A percentile compares a stretch with the other conserved stretches of the same genome.
These are phyloP conservation scores for Oeneis ivallda DNA, from an alignment of 2,888 invertebrate genomes.

Conservation along the genomic window DNA sequence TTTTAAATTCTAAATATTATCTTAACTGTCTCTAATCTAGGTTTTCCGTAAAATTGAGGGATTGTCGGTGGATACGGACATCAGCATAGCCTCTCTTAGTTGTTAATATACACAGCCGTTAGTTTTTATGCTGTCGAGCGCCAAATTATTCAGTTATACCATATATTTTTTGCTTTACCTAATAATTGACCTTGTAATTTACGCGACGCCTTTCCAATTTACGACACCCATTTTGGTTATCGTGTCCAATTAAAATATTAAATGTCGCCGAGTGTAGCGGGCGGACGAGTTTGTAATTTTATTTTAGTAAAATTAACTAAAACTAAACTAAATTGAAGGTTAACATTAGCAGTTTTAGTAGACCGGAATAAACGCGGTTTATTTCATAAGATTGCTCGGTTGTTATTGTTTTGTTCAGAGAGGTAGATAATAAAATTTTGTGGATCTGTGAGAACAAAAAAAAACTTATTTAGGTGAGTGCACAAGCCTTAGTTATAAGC, in stretches of 20 bases:
- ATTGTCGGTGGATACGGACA: too few relatives aligned
- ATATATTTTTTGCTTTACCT: neutral
- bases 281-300: constrained; percentile 8
- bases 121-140: neutral
- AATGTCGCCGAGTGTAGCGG: neutral
- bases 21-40: too few relatives aligned
- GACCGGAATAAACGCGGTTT: constrained; percentile 3
- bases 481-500: too few relatives aligned
- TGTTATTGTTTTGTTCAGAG: neutral
- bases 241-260: constrained; percentile 18
- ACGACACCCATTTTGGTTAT: constrained; percentile 16
- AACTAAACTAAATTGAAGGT: neutral
- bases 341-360: neutral
- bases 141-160: constrained; percentile 6
- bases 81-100: too few relatives aligned
- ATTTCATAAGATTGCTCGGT: neutral
- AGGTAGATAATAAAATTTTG: neutral
- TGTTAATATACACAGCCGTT: too few relatives aligned
- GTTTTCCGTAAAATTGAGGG: too few relatives aligned
- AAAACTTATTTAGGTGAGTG: neutral
- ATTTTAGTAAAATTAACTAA: constrained; percentile 6
- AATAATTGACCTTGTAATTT: constrained; percentile 12
- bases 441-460: neutral
- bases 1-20: too few relatives aligned
- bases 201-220: constrained; percentile 23